Evolutionary conservation across 2,888 invertebrate genomes (phyloP).

Genomic region (Caenorhabditis sp.): DNA sequence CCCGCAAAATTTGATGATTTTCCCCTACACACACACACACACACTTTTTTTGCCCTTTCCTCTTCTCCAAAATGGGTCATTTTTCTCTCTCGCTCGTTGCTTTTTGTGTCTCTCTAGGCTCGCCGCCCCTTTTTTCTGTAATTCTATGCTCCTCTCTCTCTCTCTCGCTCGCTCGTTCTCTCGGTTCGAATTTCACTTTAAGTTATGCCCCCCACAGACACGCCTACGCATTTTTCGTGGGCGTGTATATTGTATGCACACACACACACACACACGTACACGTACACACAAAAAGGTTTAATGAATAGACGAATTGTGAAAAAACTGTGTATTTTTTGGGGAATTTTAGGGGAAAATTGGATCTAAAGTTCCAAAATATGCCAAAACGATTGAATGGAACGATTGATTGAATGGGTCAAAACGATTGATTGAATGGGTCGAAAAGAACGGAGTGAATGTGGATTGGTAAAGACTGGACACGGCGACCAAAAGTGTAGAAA

Average conservation of each 20-base stretch:
- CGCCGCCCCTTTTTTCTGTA: slow-evolving; percentile 7
- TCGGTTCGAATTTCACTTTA: slow-evolving; percentile 48
- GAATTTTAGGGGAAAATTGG: too few relatives aligned
- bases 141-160: slow-evolving; percentile 14
- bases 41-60: background rate
- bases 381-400: too few relatives aligned
- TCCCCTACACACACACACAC: too few relatives aligned
- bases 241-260: too few relatives aligned
- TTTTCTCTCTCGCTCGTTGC: background rate
- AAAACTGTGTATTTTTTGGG: too few relatives aligned
- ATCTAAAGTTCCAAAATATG: too few relatives aligned
- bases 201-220: slow-evolving; percentile 9
- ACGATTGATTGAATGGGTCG: too few relatives aligned
- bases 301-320: slow-evolving; percentile 43
- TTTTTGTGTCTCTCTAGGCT: background rate
- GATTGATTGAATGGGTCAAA: too few relatives aligned
- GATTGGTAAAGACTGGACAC: too few relatives aligned
- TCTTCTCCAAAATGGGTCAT: slow-evolving; percentile 1
- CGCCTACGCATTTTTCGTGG: background rate
- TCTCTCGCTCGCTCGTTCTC: background rate
- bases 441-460: too few relatives aligned
- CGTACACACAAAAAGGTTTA: slow-evolving; percentile 1
- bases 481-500: too few relatives aligned
- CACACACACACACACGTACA: background rate
- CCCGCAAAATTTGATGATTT: background rate